Conservation (phyloP, 2,888 invertebrate genomes). For the Dryadula phaetusa region DNA sequence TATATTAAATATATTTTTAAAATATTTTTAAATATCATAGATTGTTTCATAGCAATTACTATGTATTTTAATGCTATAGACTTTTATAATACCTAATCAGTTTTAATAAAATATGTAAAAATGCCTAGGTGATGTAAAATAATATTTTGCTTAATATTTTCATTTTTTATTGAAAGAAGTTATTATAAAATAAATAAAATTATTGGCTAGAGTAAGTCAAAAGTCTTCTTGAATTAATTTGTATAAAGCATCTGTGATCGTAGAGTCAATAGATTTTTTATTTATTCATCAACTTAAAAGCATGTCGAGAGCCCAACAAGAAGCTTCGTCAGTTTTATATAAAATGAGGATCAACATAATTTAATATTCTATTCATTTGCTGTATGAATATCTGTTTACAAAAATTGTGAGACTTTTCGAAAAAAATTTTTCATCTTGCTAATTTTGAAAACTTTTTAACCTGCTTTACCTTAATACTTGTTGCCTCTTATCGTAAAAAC, state of each 20-base stretch:
- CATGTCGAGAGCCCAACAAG: constrained; percentile 81
- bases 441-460: constrained; percentile 36
- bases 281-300: constrained; percentile 83
- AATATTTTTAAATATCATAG: too few species aligned
- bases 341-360: constrained; percentile 80
- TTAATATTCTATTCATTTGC: constrained; percentile 82
- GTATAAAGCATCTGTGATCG: constrained; percentile 40
- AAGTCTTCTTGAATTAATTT: constrained; percentile 39
- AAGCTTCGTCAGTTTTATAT: constrained; percentile 78
- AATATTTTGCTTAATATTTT: neutral
- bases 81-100: too few species aligned
- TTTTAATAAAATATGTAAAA: too few species aligned
- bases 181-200: constrained; percentile 2
- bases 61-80: too few species aligned
- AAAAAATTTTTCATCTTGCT: constrained; percentile 49
- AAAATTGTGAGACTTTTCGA: constrained; percentile 67
- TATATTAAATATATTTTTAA: too few species aligned
- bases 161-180: neutral
- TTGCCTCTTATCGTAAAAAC: neutral
- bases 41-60: too few species aligned
- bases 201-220: constrained; percentile 7
- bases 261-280: constrained; percentile 78
- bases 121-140: too few species aligned
- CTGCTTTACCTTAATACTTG: neutral
- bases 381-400: constrained; percentile 76